phyloP scores from a whole-genome alignment of 2,113 vertebrate species.

The Pterocles burchelli region DNA sequence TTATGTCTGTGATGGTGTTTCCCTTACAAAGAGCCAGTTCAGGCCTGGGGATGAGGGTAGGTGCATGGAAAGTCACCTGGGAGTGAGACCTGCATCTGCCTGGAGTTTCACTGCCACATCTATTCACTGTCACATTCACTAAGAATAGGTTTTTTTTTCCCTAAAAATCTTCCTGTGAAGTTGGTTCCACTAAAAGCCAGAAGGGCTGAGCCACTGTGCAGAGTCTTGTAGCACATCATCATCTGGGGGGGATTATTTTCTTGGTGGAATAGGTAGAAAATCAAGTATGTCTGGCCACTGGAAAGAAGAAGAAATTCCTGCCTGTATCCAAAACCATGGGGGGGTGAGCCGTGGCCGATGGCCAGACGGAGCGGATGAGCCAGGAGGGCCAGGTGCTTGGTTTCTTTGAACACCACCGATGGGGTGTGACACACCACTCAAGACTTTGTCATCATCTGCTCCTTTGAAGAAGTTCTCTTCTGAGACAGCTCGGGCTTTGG shows the following conservation, averaged over 20 bases:
- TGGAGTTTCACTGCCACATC: background rate
- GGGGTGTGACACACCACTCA: background rate
- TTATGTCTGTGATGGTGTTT: background rate
- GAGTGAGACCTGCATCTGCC: background rate
- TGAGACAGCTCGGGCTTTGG: background rate
- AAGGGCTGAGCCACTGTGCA: background rate
- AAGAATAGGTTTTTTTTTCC: background rate
- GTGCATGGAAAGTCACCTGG: background rate
- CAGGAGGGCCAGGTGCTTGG: background rate
- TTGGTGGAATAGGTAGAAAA: background rate
- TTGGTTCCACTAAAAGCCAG: background rate
- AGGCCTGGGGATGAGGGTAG: background rate
- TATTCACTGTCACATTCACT: background rate
- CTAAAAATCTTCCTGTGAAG: background rate
- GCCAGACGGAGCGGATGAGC: constrained; percentile 8
- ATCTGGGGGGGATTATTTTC: background rate
- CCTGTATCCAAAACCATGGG: background rate
- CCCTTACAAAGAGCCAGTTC: background rate
- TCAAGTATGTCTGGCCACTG: background rate
- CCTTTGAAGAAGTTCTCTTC: background rate
- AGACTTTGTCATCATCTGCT: background rate
- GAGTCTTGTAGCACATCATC: background rate
- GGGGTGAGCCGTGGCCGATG: background rate
- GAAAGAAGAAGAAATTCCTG: background rate
- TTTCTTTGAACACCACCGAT: background rate